Percentiles rank a stretch among this genome's conserved stretches.
Conservation (phyloP, 2,888 invertebrate genomes). For the Amphimallon solstitiale region DNA sequence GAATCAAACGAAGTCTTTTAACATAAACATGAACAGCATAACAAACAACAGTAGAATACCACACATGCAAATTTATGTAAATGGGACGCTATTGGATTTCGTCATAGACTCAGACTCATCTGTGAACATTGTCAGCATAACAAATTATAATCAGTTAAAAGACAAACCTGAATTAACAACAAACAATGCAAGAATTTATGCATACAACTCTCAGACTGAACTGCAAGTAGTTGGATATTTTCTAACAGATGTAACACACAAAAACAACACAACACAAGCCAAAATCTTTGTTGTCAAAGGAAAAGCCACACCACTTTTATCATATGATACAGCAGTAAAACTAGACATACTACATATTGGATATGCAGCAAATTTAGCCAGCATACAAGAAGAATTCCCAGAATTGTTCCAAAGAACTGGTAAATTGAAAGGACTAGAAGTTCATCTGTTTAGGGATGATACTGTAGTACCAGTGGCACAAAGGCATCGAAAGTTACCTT, state of each 20-base stretch:
- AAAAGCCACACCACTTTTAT: constrained; percentile 5
- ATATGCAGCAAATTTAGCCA: background rate
- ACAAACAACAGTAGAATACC: background rate
- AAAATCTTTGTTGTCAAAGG: constrained; percentile 3
- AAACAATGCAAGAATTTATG: constrained; percentile 1
- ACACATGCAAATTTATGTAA: no score
- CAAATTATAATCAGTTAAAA: background rate
- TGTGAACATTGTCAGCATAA: background rate
- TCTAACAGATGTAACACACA: no score
- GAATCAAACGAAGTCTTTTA: constrained; percentile 4
- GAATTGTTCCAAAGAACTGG: constrained; percentile 40
- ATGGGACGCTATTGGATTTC: no score
- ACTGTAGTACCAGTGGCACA: constrained; percentile 37
- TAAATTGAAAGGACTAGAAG: constrained; percentile 43
- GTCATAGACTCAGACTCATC: constrained; percentile 10
- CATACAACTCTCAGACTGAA: background rate
- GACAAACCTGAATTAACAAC: no score
- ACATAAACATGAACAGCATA: constrained; percentile 1
- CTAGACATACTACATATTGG: background rate
- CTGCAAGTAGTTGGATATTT: background rate
- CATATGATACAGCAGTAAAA: background rate
- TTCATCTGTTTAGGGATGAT: constrained; percentile 42
- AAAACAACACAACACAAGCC: no score
- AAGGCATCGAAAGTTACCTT: constrained; percentile 42
- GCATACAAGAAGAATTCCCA: constrained; percentile 4